These are phyloP conservation scores for Embiotoca jacksoni DNA, from an alignment of 2,113 vertebrate species.

Conservation along the genomic window DNA sequence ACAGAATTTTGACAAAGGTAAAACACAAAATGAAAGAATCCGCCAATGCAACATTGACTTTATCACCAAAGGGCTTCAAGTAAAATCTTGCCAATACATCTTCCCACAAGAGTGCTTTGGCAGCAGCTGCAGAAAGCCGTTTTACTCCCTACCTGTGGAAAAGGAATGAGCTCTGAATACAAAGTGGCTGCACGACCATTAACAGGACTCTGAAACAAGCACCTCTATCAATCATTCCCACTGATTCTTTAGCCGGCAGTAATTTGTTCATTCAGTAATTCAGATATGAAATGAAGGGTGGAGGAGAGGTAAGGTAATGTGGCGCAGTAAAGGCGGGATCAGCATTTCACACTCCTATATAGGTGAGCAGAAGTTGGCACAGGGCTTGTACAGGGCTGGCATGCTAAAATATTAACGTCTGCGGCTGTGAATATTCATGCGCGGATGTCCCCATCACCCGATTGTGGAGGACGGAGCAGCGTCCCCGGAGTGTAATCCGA, in stretches of 20 bases:
- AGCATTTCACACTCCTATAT: conserved; percentile 52
- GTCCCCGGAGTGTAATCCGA: conserved; percentile 75
- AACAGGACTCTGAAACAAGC: conserved; percentile 59
- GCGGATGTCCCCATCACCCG: conserved; percentile 53
- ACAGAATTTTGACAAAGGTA: conserved; percentile 2
- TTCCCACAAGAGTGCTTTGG: conserved; percentile 52
- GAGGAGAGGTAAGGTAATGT: conserved; percentile 34
- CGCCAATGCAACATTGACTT: conserved; percentile 55
- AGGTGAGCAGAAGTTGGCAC: conserved; percentile 53
- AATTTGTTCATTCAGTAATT: conserved; percentile 74
- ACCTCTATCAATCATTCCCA: conserved; percentile 74
- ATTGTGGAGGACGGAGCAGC: conserved; percentile 66
- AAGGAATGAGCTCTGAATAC: conserved; percentile 72
- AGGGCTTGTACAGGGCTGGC: conserved; percentile 37
- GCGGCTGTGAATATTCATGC: conserved; percentile 80
- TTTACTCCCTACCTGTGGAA: conserved; percentile 67
- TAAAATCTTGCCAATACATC: conserved; percentile 47
- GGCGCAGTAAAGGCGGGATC: conserved; percentile 57
- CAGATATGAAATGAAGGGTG: conserved; percentile 56
- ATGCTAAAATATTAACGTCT: conserved; percentile 79
- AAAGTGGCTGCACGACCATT: conserved; percentile 61
- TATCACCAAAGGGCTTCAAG: conserved; percentile 34
- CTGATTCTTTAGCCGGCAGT: conserved; percentile 62
- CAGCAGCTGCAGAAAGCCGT: conserved; percentile 53
- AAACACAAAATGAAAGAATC: conserved; percentile 42